Conservation (phyloP, 2,113 vertebrate species). For the Cebus imitator region DNA sequence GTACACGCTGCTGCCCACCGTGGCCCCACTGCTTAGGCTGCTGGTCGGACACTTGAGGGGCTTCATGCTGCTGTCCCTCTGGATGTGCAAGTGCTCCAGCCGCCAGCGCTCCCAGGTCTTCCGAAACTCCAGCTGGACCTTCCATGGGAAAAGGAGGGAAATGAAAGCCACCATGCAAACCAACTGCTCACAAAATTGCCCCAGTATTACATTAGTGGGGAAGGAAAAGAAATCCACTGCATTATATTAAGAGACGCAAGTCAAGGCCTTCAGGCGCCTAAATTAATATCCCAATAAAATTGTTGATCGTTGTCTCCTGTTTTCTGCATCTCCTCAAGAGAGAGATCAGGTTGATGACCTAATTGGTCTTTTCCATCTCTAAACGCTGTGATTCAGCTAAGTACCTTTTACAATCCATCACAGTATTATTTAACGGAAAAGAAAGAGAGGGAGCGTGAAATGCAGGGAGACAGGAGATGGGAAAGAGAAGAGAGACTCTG, state of each 20-base stretch:
- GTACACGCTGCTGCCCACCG: constrained; percentile 82
- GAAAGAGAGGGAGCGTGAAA: background rate
- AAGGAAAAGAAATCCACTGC: constrained; percentile 44
- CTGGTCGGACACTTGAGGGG: constrained; percentile 85
- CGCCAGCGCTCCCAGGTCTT: constrained; percentile 89
- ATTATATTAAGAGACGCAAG: constrained; percentile 68
- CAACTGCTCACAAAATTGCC: constrained; percentile 54
- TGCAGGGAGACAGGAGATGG: background rate
- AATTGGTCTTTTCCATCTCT: constrained; percentile 66
- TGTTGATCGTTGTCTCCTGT: constrained; percentile 73
- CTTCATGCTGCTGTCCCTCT: constrained; percentile 87
- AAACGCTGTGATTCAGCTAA: constrained; percentile 68
- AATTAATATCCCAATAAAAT: constrained; percentile 79
- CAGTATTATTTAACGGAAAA: background rate
- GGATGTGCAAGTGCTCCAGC: constrained; percentile 82
- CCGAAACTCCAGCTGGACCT: constrained; percentile 89
- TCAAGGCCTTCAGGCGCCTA: constrained; percentile 71
- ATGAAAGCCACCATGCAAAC: constrained; percentile 58
- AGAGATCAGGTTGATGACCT: constrained; percentile 57
- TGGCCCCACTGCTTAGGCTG: constrained; percentile 86
- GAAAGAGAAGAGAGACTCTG: background rate
- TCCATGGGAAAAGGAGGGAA: constrained; percentile 58
- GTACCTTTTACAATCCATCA: constrained; percentile 70
- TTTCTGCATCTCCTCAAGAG: constrained; percentile 62
- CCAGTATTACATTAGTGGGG: constrained; percentile 57